Evolutionary conservation across 2,113 vertebrate species (phyloP).

Genomic region (Pyxicephalus adspersus): DNA sequence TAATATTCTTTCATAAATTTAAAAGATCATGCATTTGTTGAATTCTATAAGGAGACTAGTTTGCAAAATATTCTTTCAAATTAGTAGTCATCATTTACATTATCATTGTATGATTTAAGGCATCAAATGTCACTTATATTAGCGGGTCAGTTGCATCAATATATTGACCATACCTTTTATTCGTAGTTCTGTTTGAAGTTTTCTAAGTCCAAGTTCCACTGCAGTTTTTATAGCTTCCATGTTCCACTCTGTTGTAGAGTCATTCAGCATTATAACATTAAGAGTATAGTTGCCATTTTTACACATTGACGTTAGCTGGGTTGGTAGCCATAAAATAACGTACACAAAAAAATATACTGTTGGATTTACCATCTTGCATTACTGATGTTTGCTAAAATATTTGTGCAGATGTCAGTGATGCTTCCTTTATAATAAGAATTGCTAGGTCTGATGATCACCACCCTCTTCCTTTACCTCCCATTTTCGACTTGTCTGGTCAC

Average conservation of each 20-base stretch:
- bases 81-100: too few relatives aligned
- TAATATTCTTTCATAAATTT: too few relatives aligned
- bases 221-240: conserved; percentile 63
- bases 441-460: conserved; percentile 51
- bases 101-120: too few relatives aligned
- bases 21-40: too few relatives aligned
- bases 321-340: conserved; percentile 39
- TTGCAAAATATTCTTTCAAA: too few relatives aligned
- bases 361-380: conserved; percentile 8
- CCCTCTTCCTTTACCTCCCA: conserved; percentile 63
- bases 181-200: conserved; percentile 65
- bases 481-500: conserved; percentile 62
- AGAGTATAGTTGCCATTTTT: conserved; percentile 65
- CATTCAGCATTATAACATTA: conserved; percentile 87
- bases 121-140: neutral
- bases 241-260: conserved; percentile 72
- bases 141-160: neutral
- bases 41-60: too few relatives aligned
- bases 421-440: conserved; percentile 51
- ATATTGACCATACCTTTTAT: conserved; percentile 65
- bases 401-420: neutral
- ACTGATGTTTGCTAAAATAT: neutral
- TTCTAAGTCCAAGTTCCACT: conserved; percentile 68
- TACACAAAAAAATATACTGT: conserved; percentile 23
- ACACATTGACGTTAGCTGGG: conserved; percentile 57